phyloP scores from a whole-genome alignment of 2,113 vertebrate species.

The Cinclus cinclus region DNA sequence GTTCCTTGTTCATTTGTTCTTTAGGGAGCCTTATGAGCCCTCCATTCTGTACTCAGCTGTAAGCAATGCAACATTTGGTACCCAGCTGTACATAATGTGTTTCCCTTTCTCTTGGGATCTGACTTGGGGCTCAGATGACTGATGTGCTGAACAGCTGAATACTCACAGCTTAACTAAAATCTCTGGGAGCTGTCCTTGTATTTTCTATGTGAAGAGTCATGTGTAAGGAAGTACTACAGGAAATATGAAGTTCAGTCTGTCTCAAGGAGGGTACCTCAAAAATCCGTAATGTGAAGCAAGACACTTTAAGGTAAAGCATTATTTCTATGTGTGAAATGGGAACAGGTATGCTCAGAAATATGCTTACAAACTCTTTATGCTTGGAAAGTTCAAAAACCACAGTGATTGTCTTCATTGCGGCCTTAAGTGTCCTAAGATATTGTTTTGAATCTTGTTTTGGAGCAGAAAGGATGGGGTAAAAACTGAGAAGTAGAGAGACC shows the following conservation, averaged over 20 bases:
- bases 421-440: background rate
- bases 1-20: background rate
- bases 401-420: background rate
- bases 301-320: background rate
- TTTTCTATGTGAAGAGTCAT: background rate
- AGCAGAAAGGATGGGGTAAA: background rate
- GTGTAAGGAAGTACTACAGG: background rate
- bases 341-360: background rate
- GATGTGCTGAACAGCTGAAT: background rate
- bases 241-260: background rate
- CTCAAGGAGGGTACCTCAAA: background rate
- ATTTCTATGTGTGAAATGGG: background rate
- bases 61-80: background rate
- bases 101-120: background rate
- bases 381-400: background rate
- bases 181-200: background rate
- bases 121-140: background rate
- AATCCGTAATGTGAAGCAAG: background rate
- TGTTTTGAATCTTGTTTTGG: background rate
- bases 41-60: background rate
- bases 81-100: background rate
- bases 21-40: background rate
- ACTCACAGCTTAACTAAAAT: background rate
- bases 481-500: background rate
- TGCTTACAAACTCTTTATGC: background rate